Conservation (phyloP, 1,140 invertebrate species). For the Popillia japonica region DNA sequence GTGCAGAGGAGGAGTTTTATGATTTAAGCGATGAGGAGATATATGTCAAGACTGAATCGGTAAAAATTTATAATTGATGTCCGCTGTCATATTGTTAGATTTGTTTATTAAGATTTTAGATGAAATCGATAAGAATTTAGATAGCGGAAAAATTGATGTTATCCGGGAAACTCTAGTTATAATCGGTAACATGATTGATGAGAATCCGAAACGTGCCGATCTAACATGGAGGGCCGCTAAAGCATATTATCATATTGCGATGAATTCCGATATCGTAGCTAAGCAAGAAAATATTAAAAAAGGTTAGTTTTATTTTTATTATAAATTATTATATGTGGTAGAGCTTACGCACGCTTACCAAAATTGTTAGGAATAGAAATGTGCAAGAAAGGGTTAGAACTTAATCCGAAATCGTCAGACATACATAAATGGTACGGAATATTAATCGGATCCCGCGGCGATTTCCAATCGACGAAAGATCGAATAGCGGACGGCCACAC, state of each 20-base stretch:
- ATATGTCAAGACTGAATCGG: not conserved
- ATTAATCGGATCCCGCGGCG: conserved; percentile 66
- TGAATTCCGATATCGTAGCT: conserved; percentile 61
- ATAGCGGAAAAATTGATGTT: conserved; percentile 49
- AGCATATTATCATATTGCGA: conserved; percentile 67
- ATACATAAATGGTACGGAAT: conserved; percentile 85
- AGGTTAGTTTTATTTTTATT: conserved; percentile 59
- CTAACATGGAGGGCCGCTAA: conserved; percentile 76
- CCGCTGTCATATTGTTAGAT: not conserved
- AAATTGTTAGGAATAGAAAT: conserved; percentile 65
- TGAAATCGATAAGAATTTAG: conserved; percentile 55
- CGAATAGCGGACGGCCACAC: conserved; percentile 73
- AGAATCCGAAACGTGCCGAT: conserved; percentile 62
- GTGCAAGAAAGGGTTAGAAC: conserved; percentile 67
- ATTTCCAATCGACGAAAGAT: conserved; percentile 67
- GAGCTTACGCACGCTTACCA: too few species aligned
- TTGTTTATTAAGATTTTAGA: conserved; percentile 43
- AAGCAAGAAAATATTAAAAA: conserved; percentile 66
- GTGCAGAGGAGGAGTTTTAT: conserved; percentile 58
- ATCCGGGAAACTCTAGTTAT: conserved; percentile 55
- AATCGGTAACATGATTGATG: conserved; percentile 57
- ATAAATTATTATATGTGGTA: too few species aligned
- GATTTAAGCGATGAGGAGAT: conserved; percentile 57
- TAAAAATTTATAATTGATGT: not conserved
- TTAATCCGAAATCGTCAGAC: conserved; percentile 66